Conservation (phyloP, 2,888 invertebrate genomes). For the Teinopalpus imperialis region DNA sequence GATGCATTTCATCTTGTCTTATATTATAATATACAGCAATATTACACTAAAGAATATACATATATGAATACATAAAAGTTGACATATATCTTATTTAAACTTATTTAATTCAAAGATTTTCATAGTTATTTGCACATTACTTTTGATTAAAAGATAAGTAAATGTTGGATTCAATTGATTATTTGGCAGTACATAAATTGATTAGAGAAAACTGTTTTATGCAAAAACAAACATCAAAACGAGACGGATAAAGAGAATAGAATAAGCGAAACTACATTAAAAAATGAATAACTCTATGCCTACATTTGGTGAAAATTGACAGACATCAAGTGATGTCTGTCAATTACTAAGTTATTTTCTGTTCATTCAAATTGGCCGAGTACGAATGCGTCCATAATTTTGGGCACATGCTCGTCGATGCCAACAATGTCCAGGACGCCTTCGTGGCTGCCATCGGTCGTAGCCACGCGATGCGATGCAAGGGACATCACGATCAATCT, state of each 20-base stretch:
- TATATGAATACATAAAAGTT: not conserved
- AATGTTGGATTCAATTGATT: too few relatives aligned
- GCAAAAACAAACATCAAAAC: too few relatives aligned
- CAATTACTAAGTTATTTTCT: not conserved
- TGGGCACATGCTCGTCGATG: conserved; percentile 83
- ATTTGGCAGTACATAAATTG: too few relatives aligned
- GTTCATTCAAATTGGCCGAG: conserved; percentile 75
- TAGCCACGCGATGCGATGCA: conserved; percentile 73
- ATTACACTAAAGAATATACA: not conserved
- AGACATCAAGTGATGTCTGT: conserved; percentile 13
- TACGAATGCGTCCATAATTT: conserved; percentile 84
- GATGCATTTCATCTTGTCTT: not conserved
- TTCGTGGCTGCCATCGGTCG: conserved; percentile 71
- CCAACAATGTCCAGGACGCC: conserved; percentile 84
- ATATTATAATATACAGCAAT: not conserved
- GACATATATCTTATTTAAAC: not conserved
- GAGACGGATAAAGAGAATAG: too few relatives aligned
- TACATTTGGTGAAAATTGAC: conserved; percentile 26
- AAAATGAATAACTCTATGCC: conserved; percentile 27
- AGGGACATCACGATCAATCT: conserved; percentile 83
- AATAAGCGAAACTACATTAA: too few relatives aligned
- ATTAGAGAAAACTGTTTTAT: too few relatives aligned
- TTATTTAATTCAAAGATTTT: too few relatives aligned
- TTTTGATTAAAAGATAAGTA: too few relatives aligned
- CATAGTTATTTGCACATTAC: too few relatives aligned